phyloP scores from a whole-genome alignment of 2,797 vertebrate genomes.

The Pangasius larnaudii region DNA sequence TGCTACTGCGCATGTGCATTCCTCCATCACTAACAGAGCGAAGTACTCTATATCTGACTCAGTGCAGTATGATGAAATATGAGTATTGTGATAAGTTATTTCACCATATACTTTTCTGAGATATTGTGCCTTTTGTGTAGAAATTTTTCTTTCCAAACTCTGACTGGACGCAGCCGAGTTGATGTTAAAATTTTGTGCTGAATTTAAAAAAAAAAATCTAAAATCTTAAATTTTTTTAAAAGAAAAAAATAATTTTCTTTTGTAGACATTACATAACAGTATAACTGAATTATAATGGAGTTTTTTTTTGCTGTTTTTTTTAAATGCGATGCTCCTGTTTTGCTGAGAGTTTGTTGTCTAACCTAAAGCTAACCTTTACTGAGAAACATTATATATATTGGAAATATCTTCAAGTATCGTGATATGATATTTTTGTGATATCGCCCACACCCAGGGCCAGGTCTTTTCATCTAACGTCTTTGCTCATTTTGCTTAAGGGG shows the following conservation, averaged over 20 bases:
- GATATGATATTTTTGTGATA: background rate
- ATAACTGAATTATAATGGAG: background rate
- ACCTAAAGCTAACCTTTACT: background rate
- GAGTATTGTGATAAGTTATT: background rate
- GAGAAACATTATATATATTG: background rate
- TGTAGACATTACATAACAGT: background rate
- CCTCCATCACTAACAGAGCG: background rate
- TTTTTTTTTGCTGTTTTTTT: background rate
- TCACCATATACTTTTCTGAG: background rate
- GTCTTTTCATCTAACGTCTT: background rate
- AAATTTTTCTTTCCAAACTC: too few relatives aligned
- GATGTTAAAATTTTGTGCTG: background rate
- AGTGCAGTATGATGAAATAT: background rate
- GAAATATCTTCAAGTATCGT: background rate
- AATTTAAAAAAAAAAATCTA: too few relatives aligned
- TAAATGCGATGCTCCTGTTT: background rate
- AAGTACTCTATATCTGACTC: background rate
- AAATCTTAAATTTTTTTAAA: too few relatives aligned
- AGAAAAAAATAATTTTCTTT: background rate
- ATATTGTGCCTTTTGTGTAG: background rate
- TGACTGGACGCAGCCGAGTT: background rate
- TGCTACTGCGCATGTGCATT: background rate
- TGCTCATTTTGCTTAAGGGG: background rate
- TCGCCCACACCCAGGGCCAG: background rate
- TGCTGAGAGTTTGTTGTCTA: background rate